These are phyloP conservation scores for Eueides isabella DNA, from an alignment of 1,140 invertebrate genomes.

Conservation along the genomic window DNA sequence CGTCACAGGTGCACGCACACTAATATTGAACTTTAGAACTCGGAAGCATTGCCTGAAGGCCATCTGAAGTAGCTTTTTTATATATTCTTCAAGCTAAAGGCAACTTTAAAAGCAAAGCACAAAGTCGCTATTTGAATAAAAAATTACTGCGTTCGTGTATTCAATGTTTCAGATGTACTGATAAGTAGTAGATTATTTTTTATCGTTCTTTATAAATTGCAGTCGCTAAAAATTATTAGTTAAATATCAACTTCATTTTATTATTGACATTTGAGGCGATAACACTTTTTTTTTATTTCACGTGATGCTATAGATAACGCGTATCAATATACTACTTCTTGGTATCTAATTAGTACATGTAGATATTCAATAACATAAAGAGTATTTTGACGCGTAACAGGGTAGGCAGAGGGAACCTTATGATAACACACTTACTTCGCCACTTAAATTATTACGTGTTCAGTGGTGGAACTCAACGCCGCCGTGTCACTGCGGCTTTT, in stretches of 20 bases:
- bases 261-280: not conserved
- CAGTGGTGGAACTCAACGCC: no score
- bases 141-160: not conserved
- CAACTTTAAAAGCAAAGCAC: not conserved
- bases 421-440: no score
- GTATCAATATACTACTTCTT: not conserved
- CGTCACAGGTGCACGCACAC: not conserved
- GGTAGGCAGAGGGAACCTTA: no score
- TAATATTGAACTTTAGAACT: slow-evolving; percentile 18
- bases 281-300: not conserved
- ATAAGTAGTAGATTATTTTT: slow-evolving; percentile 31
- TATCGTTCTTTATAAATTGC: slow-evolving; percentile 19
- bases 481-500: no score
- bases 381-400: no score
- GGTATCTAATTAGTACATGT: not conserved
- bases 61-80: not conserved
- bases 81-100: not conserved
- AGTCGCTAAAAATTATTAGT: not conserved
- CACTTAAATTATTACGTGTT: no score
- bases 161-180: slow-evolving; percentile 22
- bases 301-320: not conserved
- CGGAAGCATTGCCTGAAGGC: slow-evolving; percentile 21
- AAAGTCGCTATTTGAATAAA: not conserved
- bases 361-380: no score
- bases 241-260: not conserved